Base-by-base conservation (phyloP, 2,888 invertebrate genomes). In the Dermolepida albohirtum region DNA sequence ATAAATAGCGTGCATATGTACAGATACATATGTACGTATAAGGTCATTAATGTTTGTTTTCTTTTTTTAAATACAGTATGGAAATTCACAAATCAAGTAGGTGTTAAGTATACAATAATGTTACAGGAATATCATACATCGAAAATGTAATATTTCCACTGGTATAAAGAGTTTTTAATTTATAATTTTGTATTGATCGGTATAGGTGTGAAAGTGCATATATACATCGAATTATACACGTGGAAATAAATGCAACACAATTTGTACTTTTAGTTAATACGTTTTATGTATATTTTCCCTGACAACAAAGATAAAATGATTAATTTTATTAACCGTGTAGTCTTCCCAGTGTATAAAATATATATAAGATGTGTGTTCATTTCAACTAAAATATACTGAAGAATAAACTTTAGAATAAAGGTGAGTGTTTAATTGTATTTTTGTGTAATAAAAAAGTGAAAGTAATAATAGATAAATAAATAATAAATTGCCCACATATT, bases 341-440 rank as follows among this genome's bases (percentile, higher is more conserved):
- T 62, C 62, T 62, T 62, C 62, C 62, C 62, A 47, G 12, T 62
- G 29, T 44, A 62, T 7, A 34, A 47, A 16, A 40, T 52, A 27
- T 10, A 34, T 29, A 14, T 17, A 41, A 5, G 22, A 55, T 55
- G 62, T 29, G 62, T 62, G 43, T 44, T 62, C 44, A 47, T 47
- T 34, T 34, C 6, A 34, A 34, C 2, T 34, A 34, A 29, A 34
- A 34, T 34, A 22, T 34, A 34, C 34, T 34, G 34, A 14, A 47
- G n/a, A 5, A 29, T 6, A 29, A 29, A 29, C 6, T 27, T 10
- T 43, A 39, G 43, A 10, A 14, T 40, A 40, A 44, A 44, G 12
- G 44, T 62, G 11, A 59, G 14, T 55, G 55, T 55, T 62, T 59
- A 34, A 44, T 11, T 62, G 62, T 62, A 34, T 62, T 62, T 62